Conservation (phyloP, 2,888 invertebrate genomes). For the Callimorpha dominula region DNA sequence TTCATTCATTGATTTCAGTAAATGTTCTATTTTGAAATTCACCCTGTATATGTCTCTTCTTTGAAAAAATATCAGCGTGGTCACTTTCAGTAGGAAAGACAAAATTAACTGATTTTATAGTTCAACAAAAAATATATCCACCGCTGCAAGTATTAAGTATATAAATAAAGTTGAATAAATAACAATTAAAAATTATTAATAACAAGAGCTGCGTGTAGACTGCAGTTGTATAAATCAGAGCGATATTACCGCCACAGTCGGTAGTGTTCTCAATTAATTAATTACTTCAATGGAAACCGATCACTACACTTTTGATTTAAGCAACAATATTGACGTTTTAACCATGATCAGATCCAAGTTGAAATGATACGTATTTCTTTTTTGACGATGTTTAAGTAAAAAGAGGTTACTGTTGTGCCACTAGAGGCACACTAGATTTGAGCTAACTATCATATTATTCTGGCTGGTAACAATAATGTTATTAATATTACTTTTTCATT, state of each 20-base stretch:
- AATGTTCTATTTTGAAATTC: too few species aligned
- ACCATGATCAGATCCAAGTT: background rate
- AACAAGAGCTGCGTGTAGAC: slow-evolving; percentile 58
- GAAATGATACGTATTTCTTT: background rate
- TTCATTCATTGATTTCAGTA: too few species aligned
- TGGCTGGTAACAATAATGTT: background rate
- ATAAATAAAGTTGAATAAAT: slow-evolving; percentile 49
- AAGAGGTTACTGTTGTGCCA: background rate
- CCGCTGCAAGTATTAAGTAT: background rate
- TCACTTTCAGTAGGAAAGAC: too few species aligned
- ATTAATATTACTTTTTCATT: background rate
- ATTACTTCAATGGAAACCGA: slow-evolving; percentile 70
- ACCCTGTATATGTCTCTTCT: too few species aligned
- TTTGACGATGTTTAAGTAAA: too few species aligned
- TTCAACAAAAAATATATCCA: background rate
- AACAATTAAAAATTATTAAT: slow-evolving; percentile 76
- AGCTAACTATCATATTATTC: background rate
- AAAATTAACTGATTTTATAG: too few species aligned
- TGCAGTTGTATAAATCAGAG: slow-evolving; percentile 72
- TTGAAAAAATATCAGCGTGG: too few species aligned
- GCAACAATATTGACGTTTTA: background rate
- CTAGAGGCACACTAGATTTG: background rate
- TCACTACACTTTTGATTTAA: slow-evolving; percentile 43
- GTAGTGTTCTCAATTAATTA: slow-evolving; percentile 79
- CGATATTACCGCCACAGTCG: slow-evolving; percentile 64